phyloP scores from a whole-genome alignment of 2,113 vertebrate genomes.

The Verasper variegatus region DNA sequence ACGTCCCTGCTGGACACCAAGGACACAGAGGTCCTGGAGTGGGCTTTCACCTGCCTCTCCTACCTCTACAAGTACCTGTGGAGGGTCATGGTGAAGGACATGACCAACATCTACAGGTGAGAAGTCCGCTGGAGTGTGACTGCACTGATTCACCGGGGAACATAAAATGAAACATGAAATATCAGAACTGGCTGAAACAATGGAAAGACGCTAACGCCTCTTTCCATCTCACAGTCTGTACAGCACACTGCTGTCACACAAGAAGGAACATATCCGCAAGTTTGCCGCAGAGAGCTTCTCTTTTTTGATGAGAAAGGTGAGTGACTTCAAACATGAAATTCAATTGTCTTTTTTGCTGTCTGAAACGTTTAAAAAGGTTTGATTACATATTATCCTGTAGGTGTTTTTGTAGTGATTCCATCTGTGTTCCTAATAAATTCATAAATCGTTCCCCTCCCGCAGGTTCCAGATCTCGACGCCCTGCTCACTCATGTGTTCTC shows the following conservation, averaged over 20 bases:
- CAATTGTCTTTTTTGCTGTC: not conserved
- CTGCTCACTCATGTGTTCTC: constrained; percentile 89
- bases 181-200: not conserved
- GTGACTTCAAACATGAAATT: not conserved
- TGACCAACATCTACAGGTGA: constrained; percentile 93
- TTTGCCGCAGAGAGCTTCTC: constrained; percentile 99
- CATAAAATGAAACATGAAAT: too few relatives aligned
- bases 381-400: not conserved
- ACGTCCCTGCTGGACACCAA: constrained; percentile 91
- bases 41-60: constrained; percentile 93
- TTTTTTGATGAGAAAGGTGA: constrained; percentile 97
- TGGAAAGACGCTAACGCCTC: not conserved
- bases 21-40: constrained; percentile 93
- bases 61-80: constrained; percentile 98
- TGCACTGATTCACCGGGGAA: not conserved
- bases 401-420: too few relatives aligned
- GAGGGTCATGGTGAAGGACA: constrained; percentile 96
- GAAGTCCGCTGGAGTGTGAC: not conserved
- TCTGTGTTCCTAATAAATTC: not conserved
- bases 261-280: constrained; percentile 93
- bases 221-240: constrained; percentile 85
- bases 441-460: constrained; percentile 7
- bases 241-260: constrained; percentile 92
- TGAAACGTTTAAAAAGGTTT: too few relatives aligned
- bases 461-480: constrained; percentile 90